These are phyloP conservation scores for Sapajus apella DNA, from an alignment of 2,113 vertebrate species.

Conservation along the genomic window DNA sequence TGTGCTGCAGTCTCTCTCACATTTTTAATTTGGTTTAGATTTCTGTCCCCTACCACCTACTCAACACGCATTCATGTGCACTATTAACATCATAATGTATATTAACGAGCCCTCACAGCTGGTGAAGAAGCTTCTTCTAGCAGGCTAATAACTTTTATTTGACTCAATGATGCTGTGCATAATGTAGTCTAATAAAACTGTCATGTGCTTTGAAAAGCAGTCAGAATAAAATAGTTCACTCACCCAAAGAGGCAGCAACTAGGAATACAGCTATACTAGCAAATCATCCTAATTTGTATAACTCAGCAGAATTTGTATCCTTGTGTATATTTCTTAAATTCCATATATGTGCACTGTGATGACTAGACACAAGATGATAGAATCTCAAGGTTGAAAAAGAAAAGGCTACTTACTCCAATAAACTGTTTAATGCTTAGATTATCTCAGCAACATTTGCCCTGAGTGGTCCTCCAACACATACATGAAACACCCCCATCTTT, in stretches of 20 bases:
- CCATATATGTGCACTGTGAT: background rate
- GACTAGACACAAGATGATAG: slow-evolving; percentile 27
- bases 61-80: slow-evolving; percentile 57
- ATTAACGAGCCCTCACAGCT: slow-evolving; percentile 80
- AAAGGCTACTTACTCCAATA: background rate
- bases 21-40: slow-evolving; percentile 80
- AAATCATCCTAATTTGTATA: slow-evolving; percentile 38
- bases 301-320: slow-evolving; percentile 5
- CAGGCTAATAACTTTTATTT: slow-evolving; percentile 53
- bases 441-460: slow-evolving; percentile 9
- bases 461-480: background rate
- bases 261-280: slow-evolving; percentile 14
- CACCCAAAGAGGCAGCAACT: slow-evolving; percentile 6
- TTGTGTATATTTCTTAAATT: slow-evolving; percentile 42
- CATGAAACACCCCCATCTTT: background rate
- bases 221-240: slow-evolving; percentile 47
- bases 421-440: slow-evolving; percentile 46
- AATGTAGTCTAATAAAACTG: slow-evolving; percentile 66
- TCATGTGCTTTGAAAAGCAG: slow-evolving; percentile 49
- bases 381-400: slow-evolving; percentile 14
- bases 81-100: slow-evolving; percentile 81
- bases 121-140: slow-evolving; percentile 74
- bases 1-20: slow-evolving; percentile 75
- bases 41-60: slow-evolving; percentile 78
- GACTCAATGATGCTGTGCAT: slow-evolving; percentile 45